Evolutionary conservation across 37 sponge, comb jelly and placozoan genomes (phyloP).

Genomic region (Sycon ciliatum): DNA sequence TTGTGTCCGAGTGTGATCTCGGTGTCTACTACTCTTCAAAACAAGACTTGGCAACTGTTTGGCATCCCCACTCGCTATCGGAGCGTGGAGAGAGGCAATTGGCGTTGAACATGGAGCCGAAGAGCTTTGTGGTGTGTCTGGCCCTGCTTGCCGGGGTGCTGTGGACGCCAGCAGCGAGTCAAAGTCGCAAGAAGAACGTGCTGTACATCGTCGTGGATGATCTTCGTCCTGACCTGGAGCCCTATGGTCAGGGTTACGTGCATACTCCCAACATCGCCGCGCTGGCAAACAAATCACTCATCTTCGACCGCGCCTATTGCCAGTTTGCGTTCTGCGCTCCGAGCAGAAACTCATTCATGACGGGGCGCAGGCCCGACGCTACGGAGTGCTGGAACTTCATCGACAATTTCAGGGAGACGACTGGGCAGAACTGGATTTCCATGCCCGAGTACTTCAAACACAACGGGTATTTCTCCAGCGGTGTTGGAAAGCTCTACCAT

Average conservation of each 20-base stretch:
- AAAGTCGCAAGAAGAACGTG: constrained; percentile 27
- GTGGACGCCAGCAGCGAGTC: too few relatives aligned
- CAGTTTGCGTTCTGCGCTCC: constrained; percentile 37
- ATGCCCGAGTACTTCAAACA: constrained; percentile 12
- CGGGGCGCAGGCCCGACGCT: constrained; percentile 38
- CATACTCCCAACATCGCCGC: constrained; percentile 32
- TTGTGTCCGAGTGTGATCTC: too few relatives aligned
- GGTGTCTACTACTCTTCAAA: too few relatives aligned
- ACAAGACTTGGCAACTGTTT: too few relatives aligned
- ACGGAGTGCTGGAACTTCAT: constrained; percentile 31
- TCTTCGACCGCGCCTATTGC: constrained; percentile 43
- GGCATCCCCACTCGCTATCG: too few relatives aligned
- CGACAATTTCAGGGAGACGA: background rate
- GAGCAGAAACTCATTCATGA: constrained; percentile 33
- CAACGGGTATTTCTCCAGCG: constrained; percentile 6
- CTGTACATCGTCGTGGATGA: constrained; percentile 44
- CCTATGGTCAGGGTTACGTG: constrained; percentile 15
- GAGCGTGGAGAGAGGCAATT: too few relatives aligned
- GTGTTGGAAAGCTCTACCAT: background rate
- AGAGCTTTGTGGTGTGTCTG: too few relatives aligned
- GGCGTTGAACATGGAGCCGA: too few relatives aligned
- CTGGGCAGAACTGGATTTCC: background rate
- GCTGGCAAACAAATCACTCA: constrained; percentile 29
- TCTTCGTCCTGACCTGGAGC: constrained; percentile 30
- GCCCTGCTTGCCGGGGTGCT: too few relatives aligned